Percentiles rank a stretch among this genome's conserved stretches.
phyloP scores from a whole-genome alignment of 2,888 invertebrate species.

The Salticus scenicus region DNA sequence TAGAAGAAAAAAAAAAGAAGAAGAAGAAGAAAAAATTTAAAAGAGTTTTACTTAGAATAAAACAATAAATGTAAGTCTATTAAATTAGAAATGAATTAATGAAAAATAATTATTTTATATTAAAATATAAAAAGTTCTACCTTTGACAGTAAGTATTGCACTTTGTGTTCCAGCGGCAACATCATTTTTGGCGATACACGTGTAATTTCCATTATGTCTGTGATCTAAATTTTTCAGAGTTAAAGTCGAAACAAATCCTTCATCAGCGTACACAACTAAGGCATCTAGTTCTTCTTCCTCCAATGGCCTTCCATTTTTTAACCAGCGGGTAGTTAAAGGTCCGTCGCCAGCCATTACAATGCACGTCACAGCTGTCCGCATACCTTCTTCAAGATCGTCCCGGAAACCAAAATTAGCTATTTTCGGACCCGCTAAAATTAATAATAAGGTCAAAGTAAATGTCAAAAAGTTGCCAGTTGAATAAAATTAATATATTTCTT shows the following conservation, averaged over 20 bases:
- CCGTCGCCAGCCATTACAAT: constrained; percentile 68
- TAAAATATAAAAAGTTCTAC: constrained; percentile 41
- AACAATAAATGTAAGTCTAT: no score
- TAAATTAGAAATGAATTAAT: no score
- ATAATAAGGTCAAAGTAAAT: no score
- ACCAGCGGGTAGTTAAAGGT: constrained; percentile 76
- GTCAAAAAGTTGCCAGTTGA: no score
- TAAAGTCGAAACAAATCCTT: constrained; percentile 73
- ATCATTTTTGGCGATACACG: constrained; percentile 74
- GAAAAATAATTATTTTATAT: no score
- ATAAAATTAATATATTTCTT: no score
- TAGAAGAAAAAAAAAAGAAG: no score
- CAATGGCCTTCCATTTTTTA: constrained; percentile 75
- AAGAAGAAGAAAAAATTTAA: no score
- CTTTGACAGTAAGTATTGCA: constrained; percentile 73
- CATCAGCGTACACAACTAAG: constrained; percentile 64
- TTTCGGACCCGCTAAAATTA: constrained; percentile 50
- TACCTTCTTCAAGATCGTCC: constrained; percentile 62
- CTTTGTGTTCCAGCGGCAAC: constrained; percentile 74
- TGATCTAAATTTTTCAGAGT: constrained; percentile 75
- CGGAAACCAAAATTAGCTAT: constrained; percentile 62
- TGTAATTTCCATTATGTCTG: constrained; percentile 74
- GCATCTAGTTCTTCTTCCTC: constrained; percentile 68
- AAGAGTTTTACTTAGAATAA: no score
- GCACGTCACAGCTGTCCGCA: constrained; percentile 66